Conservation (phyloP, 2,888 invertebrate species). For the Trichogramma dendrolimi region DNA sequence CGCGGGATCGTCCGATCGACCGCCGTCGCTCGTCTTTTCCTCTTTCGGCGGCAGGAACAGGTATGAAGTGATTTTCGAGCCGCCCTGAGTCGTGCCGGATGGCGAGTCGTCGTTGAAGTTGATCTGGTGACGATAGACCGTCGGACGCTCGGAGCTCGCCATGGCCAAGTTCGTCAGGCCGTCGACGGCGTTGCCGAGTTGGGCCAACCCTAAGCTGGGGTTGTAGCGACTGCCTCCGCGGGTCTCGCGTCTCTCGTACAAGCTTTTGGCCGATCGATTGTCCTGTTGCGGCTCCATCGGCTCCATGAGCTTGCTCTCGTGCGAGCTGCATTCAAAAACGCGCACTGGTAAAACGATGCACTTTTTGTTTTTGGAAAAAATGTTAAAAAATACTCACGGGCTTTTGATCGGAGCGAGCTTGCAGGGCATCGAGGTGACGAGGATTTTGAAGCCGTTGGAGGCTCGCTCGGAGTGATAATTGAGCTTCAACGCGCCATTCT, state of each 20-base stretch:
- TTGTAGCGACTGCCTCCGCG: too few species aligned
- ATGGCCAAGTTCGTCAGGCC: too few species aligned
- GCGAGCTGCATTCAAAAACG: conserved; percentile 1
- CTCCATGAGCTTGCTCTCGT: background rate
- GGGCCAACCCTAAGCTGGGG: too few species aligned
- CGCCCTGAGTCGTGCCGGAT: background rate
- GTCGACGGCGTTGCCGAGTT: too few species aligned
- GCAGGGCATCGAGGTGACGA: conserved; percentile 55
- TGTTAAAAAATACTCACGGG: conserved; percentile 11
- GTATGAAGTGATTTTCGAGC: conserved; percentile 20
- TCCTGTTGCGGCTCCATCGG: too few species aligned
- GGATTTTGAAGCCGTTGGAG: conserved; percentile 54
- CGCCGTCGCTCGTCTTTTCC: background rate
- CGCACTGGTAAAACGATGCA: too few species aligned
- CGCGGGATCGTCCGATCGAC: background rate
- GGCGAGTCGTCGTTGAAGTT: background rate
- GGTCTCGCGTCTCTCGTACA: too few species aligned
- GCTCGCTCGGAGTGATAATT: conserved; percentile 50
- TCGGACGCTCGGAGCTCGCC: background rate
- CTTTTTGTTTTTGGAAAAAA: background rate
- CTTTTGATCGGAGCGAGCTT: conserved; percentile 15
- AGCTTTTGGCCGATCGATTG: too few species aligned
- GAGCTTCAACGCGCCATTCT: conserved; percentile 53
- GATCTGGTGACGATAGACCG: background rate
- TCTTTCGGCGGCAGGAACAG: conserved; percentile 28